phyloP scores from a whole-genome alignment of 1,140 invertebrate species.

The Armadillidium nasatum region DNA sequence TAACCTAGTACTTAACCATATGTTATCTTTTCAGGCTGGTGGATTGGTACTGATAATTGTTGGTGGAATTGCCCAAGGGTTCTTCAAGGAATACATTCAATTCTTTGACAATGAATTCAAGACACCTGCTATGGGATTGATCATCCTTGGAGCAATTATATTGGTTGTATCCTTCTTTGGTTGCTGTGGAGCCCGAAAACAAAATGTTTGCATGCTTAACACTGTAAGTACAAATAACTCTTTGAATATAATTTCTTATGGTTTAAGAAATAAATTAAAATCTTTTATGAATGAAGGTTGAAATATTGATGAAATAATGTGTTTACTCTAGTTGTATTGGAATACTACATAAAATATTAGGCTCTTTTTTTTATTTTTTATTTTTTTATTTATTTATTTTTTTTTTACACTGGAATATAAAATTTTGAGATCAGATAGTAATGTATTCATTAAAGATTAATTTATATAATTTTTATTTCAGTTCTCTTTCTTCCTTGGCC shows the following conservation, averaged over 20 bases:
- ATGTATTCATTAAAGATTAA: no score
- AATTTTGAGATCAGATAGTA: no score
- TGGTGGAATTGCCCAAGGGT: slow-evolving; percentile 33
- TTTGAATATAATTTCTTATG: slow-evolving; percentile 27
- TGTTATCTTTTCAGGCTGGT: slow-evolving; percentile 44
- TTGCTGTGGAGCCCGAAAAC: slow-evolving; percentile 48
- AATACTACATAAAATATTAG: no score
- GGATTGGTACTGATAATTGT: slow-evolving; percentile 39
- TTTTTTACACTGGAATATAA: no score
- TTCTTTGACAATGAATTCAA: slow-evolving; percentile 37
- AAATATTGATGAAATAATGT: neutral
- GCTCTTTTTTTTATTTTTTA: no score
- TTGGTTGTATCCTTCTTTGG: slow-evolving; percentile 46
- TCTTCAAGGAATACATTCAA: slow-evolving; percentile 36
- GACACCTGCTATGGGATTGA: slow-evolving; percentile 45
- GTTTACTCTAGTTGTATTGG: no score
- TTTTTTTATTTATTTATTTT: no score
- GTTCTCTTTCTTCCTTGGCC: slow-evolving; percentile 51
- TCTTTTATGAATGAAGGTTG: neutral
- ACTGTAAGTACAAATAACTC: slow-evolving; percentile 34
- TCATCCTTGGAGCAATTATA: slow-evolving; percentile 46
- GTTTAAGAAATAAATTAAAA: slow-evolving; percentile 34
- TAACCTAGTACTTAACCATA: neutral
- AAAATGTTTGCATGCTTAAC: slow-evolving; percentile 48
- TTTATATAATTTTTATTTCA: no score